Conservation (phyloP, 1,140 invertebrate genomes). For the Lucilia sericata region DNA sequence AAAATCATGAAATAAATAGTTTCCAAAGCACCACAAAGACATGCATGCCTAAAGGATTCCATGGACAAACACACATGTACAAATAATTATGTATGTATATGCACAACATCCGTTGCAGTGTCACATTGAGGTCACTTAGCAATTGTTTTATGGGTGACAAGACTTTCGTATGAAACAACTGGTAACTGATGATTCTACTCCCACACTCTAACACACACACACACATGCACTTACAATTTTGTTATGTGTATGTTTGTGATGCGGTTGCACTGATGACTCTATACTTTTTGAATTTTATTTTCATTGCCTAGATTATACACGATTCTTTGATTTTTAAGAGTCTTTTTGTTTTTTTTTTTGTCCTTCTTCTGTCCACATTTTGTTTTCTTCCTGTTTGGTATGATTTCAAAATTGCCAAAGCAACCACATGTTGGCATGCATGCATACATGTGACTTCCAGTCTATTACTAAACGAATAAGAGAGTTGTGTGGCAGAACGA, state of each 20-base stretch:
- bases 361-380: neutral
- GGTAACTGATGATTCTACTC: constrained; percentile 24
- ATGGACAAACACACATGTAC: no score
- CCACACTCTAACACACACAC: constrained; percentile 1
- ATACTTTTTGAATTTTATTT: constrained; percentile 5
- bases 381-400: constrained; percentile 33
- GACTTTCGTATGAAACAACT: constrained; percentile 21
- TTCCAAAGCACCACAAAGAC: no score
- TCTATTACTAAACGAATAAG: neutral
- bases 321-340: constrained; percentile 25
- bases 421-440: constrained; percentile 37
- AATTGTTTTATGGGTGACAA: constrained; percentile 48
- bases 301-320: constrained; percentile 23
- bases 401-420: constrained; percentile 42
- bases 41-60: no score
- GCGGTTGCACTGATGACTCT: neutral
- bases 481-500: neutral
- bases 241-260: constrained; percentile 28
- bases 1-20: neutral
- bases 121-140: constrained; percentile 43
- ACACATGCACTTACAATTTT: neutral
- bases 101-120: constrained; percentile 36
- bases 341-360: neutral
- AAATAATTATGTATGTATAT: neutral
- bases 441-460: neutral